A percentile compares a stretch with the other conserved stretches of the same genome.
Evolutionary conservation across 2,797 vertebrate genomes (phyloP).

Genomic region (Falco rusticolus): DNA sequence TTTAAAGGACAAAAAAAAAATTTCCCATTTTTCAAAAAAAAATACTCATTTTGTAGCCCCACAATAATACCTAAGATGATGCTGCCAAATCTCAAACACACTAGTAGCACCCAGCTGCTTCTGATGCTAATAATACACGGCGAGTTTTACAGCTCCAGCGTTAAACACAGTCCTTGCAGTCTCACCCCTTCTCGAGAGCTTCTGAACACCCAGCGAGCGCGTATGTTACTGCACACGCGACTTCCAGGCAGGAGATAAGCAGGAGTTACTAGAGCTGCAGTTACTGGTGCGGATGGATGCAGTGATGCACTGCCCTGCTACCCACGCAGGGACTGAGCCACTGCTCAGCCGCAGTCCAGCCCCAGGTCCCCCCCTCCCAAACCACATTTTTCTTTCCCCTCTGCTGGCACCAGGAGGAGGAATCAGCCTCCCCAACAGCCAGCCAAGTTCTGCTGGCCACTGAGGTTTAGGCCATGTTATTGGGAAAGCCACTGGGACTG

Average conservation of each 20-base stretch:
- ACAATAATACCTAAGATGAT: neutral
- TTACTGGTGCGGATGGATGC: neutral
- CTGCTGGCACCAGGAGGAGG: neutral
- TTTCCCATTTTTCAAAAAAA: neutral
- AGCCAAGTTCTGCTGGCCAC: neutral
- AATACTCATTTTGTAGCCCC: neutral
- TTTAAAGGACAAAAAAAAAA: neutral
- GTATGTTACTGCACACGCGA: accelerated
- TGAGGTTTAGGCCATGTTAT: neutral
- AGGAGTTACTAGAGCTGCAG: neutral
- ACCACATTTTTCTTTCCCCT: neutral
- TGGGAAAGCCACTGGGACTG: neutral
- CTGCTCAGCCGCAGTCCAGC: neutral
- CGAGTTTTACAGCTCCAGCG: neutral
- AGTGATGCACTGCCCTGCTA: neutral
- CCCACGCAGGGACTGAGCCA: accelerated
- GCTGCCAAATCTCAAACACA: neutral
- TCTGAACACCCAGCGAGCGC: neutral
- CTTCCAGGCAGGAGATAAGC: neutral
- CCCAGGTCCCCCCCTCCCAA: neutral
- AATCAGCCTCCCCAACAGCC: accelerated
- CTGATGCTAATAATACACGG: neutral
- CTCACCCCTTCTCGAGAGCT: neutral
- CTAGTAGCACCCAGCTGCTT: neutral
- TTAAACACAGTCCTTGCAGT: neutral